Evolutionary conservation across 2,797 vertebrate species (phyloP), one percentile per base, ranked within the genome.

Genomic region (Pachyuromys duprasi): DNA sequence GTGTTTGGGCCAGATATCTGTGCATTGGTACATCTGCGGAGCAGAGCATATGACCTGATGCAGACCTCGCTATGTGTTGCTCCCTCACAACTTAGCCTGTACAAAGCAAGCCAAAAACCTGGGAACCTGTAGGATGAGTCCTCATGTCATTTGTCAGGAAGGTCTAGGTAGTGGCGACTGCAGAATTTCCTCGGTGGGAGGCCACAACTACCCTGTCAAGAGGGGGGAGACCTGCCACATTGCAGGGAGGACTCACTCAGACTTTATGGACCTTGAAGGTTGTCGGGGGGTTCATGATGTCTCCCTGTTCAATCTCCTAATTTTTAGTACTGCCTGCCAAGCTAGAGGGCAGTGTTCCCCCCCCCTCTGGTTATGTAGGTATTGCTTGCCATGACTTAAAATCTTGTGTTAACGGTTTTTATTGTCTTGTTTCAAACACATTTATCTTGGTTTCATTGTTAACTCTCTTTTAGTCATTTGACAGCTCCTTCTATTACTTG

Each of bases 361-460:
- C 53, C 74, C 69, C 55, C 57, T 8, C 14, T 36, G 53, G 31
- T 62, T 33, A 60, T 6, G 1, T 2, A 8, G 33, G 60, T 11
- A 33, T 70, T 26, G 14, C n/a, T 80, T 36, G 22, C 75, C 9
- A 1, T 53, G 55, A 42, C 14, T 70, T 6, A 72, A 60, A 39
- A 39, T 65, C 65, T 78, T 86, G 33, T 63, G 24, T 60, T 90
- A 14, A 89, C 63, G 9, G 33, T 62, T 95, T 84, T 53, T 5
- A 81, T 49, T 60, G 33, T 86, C 90, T 84, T 39, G 20, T 36
- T 82, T 74, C 79, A 65, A 91, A 90, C 18, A 11, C 60, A 20
- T 17, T n/a, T 83, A 15, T 78, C 89, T 96, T 39, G 72, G 55
- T 93, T 87, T 89, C 80, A 13, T n/a, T 79, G 80, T 94, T 93